Evolutionary conservation across 2,888 invertebrate species (phyloP).

Genomic region (Petrophora chlorosata): DNA sequence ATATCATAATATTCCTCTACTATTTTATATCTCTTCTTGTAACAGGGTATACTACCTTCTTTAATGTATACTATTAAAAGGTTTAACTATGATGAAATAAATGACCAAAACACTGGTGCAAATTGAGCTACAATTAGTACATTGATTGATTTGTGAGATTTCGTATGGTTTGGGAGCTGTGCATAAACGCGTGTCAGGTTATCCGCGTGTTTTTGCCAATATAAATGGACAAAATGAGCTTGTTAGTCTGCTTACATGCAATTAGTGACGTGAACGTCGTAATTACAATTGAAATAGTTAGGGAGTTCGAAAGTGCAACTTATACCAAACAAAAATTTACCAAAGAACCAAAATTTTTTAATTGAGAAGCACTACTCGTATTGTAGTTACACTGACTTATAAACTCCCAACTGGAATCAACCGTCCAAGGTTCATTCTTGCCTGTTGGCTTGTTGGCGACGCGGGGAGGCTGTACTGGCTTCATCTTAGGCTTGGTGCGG

Average conservation of each 20-base stretch:
- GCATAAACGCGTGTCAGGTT: no score
- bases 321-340: conserved; percentile 30
- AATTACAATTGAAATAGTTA: conserved; percentile 17
- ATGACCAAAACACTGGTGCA: no score
- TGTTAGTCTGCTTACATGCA: conserved; percentile 2
- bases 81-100: no score
- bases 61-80: no score
- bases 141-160: no score
- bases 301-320: conserved; percentile 42
- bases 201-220: no score
- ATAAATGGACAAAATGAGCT: conserved; percentile 1
- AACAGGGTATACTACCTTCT: no score
- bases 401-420: conserved; percentile 96
- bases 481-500: conserved; percentile 85
- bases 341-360: conserved; percentile 29
- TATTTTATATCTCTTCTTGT: no score
- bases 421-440: conserved; percentile 89
- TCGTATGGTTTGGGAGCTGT: no score
- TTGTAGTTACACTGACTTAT: conserved; percentile 85
- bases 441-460: conserved; percentile 76
- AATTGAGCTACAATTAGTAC: no score
- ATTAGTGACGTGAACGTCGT: conserved; percentile 13
- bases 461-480: conserved; percentile 89
- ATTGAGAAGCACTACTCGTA: conserved; percentile 40
- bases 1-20: no score